Percentiles rank a stretch among this genome's conserved stretches.
Evolutionary conservation across 2,797 vertebrate species (phyloP).

Genomic region (Erpetoichthys calabaricus): DNA sequence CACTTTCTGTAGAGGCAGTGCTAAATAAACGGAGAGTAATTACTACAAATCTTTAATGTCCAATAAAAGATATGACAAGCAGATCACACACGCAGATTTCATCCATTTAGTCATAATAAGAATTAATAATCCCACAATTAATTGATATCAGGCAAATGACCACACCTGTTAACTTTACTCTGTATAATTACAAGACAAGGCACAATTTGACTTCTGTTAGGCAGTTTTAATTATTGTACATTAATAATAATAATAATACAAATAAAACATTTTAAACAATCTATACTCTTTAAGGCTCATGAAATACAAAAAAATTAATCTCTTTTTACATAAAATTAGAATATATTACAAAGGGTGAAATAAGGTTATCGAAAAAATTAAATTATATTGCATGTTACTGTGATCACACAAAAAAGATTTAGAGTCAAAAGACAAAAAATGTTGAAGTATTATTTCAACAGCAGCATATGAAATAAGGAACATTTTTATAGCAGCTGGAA

Average conservation of each 20-base stretch:
- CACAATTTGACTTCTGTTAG: neutral
- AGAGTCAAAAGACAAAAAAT: neutral
- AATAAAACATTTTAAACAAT: neutral
- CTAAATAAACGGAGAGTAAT: no score
- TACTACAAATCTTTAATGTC: no score
- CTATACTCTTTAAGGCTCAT: neutral
- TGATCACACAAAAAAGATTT: neutral
- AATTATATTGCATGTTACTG: neutral
- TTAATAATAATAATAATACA: neutral
- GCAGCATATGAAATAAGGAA: neutral
- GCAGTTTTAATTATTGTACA: neutral
- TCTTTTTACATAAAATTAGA: neutral
- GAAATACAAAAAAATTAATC: neutral
- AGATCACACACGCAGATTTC: no score
- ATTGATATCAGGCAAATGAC: no score
- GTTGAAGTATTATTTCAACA: neutral
- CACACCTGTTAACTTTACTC: no score
- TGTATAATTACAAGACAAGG: no score
- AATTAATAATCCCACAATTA: no score
- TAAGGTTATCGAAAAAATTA: neutral
- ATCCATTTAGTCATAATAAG: no score
- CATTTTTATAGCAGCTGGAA: no score
- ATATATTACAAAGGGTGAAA: slow-evolving; percentile 1
- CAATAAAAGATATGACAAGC: no score
- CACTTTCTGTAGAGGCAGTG: no score